These are phyloP conservation scores for Ornithoptera alexandrae DNA, from an alignment of 2,888 invertebrate genomes.

Conservation along the genomic window DNA sequence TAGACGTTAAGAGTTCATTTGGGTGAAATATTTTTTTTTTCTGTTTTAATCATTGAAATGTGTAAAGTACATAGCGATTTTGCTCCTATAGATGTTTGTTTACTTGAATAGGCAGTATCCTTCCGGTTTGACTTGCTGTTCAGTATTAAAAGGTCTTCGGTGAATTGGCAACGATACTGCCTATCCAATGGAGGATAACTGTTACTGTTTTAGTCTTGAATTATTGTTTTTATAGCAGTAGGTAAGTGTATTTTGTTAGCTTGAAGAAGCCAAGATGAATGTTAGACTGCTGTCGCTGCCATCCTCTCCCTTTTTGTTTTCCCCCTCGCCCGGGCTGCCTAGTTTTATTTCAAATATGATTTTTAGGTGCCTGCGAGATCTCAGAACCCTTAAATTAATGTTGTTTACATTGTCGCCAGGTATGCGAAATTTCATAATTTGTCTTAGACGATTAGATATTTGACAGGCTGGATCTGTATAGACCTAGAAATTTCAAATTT, in stretches of 20 bases:
- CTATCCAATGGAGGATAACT: conserved; percentile 52
- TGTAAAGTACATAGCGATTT: conserved; percentile 73
- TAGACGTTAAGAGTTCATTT: conserved; percentile 54
- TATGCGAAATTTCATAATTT: conserved; percentile 74
- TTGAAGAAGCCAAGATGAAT: conserved; percentile 78
- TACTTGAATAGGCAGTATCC: conserved; percentile 74
- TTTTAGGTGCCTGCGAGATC: conserved; percentile 79
- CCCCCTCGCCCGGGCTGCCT: conserved; percentile 74
- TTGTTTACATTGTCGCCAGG: conserved; percentile 81
- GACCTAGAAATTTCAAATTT: too few species aligned
- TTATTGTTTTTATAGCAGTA: conserved; percentile 70
- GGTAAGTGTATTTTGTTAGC: conserved; percentile 80
- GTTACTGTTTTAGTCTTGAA: conserved; percentile 65
- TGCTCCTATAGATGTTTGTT: conserved; percentile 72
- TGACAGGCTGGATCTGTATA: conserved; percentile 42
- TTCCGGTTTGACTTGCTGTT: conserved; percentile 44
- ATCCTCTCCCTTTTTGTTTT: conserved; percentile 68
- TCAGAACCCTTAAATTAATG: conserved; percentile 74
- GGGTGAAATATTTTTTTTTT: conserved; percentile 48
- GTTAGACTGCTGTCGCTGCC: conserved; percentile 77
- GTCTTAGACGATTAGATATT: conserved; percentile 47
- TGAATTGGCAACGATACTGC: conserved; percentile 65
- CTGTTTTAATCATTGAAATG: conserved; percentile 50
- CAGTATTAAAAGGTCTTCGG: conserved; percentile 32
- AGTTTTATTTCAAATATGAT: conserved; percentile 73